A percentile compares a stretch with the other conserved stretches of the same genome.
Evolutionary conservation across 2,888 invertebrate genomes (phyloP).

Genomic region (Aleiodes leptofemur): DNA sequence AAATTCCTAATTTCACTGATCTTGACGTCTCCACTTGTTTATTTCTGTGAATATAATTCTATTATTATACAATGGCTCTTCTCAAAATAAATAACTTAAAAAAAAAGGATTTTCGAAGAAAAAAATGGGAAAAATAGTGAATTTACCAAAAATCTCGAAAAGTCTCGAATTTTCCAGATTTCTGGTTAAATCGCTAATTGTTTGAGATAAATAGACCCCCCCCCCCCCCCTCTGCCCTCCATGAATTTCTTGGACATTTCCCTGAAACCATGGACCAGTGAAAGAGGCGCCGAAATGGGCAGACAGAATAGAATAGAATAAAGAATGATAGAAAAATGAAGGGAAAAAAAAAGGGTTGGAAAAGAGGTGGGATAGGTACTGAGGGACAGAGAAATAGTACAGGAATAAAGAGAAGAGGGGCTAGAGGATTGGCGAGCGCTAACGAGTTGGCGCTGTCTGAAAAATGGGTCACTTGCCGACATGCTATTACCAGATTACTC

Average conservation of each 20-base stretch:
- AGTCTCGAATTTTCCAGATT: no score
- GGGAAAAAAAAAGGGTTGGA: background rate
- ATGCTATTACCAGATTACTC: constrained; percentile 58
- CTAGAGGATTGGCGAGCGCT: constrained; percentile 36
- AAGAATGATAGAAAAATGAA: constrained; percentile 7
- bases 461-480: constrained; percentile 57
- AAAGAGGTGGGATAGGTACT: background rate
- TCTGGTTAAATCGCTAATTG: no score
- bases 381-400: constrained; percentile 22
- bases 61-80: no score
- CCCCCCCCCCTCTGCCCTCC: background rate
- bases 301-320: constrained; percentile 17
- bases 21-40: no score
- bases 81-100: no score
- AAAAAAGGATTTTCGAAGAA: no score
- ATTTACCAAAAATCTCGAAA: no score
- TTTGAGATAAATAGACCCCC: no score
- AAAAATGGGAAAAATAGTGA: background rate
- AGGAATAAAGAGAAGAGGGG: constrained; percentile 23
- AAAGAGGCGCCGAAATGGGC: constrained; percentile 12
- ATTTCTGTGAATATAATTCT: no score
- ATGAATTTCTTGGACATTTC: constrained; percentile 18
- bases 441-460: constrained; percentile 47
- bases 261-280: background rate
- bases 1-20: no score